Evolutionary conservation across 2,113 vertebrate genomes (phyloP).

Genomic region (Cebus imitator): DNA sequence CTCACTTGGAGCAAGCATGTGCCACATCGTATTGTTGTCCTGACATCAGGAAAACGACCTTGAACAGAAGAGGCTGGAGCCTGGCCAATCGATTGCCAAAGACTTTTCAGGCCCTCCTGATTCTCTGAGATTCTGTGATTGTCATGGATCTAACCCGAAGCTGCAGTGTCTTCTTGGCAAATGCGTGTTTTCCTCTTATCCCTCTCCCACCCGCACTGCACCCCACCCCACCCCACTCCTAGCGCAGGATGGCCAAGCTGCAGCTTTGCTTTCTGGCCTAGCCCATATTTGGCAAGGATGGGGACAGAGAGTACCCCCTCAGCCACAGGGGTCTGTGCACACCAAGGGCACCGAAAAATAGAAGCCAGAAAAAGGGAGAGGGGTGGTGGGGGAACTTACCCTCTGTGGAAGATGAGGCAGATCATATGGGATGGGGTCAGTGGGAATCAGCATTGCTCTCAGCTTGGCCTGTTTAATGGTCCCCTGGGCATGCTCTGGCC

Average conservation of each 20-base stretch:
- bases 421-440: background rate
- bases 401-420: background rate
- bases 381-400: background rate
- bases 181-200: background rate
- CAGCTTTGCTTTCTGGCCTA: background rate
- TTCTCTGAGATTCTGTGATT: background rate
- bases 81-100: background rate
- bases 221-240: no score
- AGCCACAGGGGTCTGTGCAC: background rate
- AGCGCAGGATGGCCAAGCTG: background rate
- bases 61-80: background rate
- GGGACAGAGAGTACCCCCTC: background rate
- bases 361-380: background rate
- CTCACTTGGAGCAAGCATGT: background rate
- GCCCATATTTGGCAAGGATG: constrained; percentile 29
- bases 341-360: background rate
- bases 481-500: background rate
- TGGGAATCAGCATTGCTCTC: background rate
- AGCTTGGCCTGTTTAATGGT: background rate
- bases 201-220: no score
- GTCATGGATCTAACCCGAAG: background rate
- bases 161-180: background rate
- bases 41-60: background rate
- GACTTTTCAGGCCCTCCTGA: background rate
- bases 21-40: background rate